Percentiles rank a stretch among this genome's conserved stretches.
phyloP scores from a whole-genome alignment of 2,797 vertebrate species.

The Megaceryle alcyon region DNA sequence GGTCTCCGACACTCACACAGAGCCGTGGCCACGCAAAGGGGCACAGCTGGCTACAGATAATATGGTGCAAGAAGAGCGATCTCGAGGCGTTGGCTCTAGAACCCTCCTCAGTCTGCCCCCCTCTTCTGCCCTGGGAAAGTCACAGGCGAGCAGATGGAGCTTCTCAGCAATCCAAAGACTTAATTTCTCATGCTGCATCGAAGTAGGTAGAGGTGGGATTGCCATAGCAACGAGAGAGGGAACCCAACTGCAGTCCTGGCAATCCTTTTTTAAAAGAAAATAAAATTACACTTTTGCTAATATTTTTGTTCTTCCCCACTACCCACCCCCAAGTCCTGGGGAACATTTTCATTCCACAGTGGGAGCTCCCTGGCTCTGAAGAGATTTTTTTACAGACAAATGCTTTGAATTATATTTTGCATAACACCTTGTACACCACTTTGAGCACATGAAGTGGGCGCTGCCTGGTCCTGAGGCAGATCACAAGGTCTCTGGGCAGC shows the following conservation, averaged over 20 bases:
- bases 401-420: background rate
- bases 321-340: background rate
- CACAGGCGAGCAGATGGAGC: constrained; percentile 31
- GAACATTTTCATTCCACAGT: background rate
- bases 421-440: background rate
- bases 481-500: background rate
- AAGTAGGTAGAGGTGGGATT: constrained; percentile 37
- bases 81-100: background rate
- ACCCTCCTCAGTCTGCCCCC: background rate
- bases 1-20: no score
- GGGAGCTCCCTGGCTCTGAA: background rate
- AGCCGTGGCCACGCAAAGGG: background rate
- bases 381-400: background rate
- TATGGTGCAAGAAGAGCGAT: background rate
- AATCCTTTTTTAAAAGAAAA: background rate
- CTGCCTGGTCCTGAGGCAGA: background rate
- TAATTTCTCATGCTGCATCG: constrained; percentile 6
- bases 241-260: constrained; percentile 14
- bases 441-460: no score
- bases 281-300: background rate
- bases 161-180: constrained; percentile 29
- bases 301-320: background rate
- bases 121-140: background rate
- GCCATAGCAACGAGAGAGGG: constrained; percentile 19
- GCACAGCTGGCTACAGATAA: background rate